Conservation (phyloP, 2,797 vertebrate genomes). For the Dicrostonyx torquatus region DNA sequence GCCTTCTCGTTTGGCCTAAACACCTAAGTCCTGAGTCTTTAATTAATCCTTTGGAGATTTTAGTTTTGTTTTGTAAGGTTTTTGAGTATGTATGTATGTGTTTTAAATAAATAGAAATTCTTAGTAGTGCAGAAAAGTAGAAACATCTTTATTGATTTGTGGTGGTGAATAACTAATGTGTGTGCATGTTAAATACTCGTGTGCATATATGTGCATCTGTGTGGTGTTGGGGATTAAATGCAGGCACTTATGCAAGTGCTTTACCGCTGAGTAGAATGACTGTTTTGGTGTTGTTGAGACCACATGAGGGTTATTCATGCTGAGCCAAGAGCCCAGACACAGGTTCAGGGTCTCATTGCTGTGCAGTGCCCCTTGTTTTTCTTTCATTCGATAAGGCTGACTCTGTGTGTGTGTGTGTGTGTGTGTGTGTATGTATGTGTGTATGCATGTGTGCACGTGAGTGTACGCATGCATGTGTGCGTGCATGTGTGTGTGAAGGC, state of each 20-base stretch:
- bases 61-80: constrained; percentile 32
- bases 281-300: not conserved
- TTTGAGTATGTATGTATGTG: not conserved
- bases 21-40: not conserved
- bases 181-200: not conserved
- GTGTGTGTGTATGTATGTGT: not conserved
- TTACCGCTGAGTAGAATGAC: not conserved
- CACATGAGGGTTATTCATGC: not conserved
- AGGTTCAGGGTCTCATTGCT: not conserved
- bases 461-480: not conserved
- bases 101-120: not conserved
- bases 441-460: not conserved
- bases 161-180: not conserved
- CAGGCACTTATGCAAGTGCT: not conserved
- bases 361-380: not conserved
- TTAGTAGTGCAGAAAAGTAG: not conserved
- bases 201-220: not conserved
- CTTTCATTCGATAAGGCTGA: not conserved
- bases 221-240: not conserved
- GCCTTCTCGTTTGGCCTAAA: not conserved
- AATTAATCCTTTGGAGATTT: not conserved
- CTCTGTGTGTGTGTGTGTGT: not conserved
- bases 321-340: not conserved
- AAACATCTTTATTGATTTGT: constrained; percentile 3
- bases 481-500: not conserved